These are phyloP conservation scores for Artemia sp. DNA, from an alignment of 2,888 invertebrate species.

Conservation along the genomic window DNA sequence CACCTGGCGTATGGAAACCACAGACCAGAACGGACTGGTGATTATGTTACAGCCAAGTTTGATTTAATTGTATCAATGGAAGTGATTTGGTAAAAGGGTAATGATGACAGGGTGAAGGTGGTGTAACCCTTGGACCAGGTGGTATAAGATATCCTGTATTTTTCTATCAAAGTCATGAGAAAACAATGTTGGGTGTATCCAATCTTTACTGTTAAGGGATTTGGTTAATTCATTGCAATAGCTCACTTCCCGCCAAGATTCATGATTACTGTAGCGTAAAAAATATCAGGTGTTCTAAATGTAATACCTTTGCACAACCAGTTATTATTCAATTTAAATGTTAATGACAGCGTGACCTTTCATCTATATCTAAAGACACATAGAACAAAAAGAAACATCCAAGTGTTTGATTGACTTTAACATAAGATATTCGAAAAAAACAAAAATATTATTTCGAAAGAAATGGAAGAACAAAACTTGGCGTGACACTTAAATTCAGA, in stretches of 20 bases:
- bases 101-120: conserved; percentile 7
- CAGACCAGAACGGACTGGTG: not conserved
- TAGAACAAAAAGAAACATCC: too few relatives aligned
- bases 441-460: too few relatives aligned
- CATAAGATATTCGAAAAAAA: too few relatives aligned
- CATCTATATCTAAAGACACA: too few relatives aligned
- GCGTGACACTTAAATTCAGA: too few relatives aligned
- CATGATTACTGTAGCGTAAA: not conserved
- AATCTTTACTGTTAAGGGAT: conserved; percentile 2
- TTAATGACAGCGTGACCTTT: too few relatives aligned
- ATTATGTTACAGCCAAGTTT: not conserved
- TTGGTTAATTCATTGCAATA: not conserved
- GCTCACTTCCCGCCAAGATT: conserved; percentile 3
- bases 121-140: conserved; percentile 9
- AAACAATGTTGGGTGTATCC: conserved; percentile 10
- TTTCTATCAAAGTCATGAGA: not conserved
- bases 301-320: too few relatives aligned
- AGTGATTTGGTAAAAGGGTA: conserved; percentile 11
- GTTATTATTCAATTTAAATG: too few relatives aligned
- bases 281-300: too few relatives aligned
- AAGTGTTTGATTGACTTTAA: too few relatives aligned
- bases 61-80: conserved; percentile 10
- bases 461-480: too few relatives aligned
- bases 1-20: conserved; percentile 9
- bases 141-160: conserved; percentile 1